Conservation (phyloP, 2,797 vertebrate species). For the Diplodus puntazzo region DNA sequence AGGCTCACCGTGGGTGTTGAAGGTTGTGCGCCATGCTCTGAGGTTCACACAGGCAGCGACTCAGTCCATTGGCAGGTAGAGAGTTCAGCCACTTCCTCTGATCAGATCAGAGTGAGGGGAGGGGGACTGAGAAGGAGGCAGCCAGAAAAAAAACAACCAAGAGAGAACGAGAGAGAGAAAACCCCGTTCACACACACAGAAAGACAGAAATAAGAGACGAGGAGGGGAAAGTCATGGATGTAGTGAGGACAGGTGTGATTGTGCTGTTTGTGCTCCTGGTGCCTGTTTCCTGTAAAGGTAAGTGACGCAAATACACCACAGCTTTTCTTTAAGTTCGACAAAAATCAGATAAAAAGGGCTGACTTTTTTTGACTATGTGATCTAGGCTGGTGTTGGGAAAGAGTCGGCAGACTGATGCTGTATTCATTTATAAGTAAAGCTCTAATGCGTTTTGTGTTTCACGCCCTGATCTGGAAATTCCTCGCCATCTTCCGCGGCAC, state of each 20-base stretch:
- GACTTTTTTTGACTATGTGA: neutral
- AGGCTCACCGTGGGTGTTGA: slow-evolving; percentile 26
- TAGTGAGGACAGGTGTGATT: slow-evolving; percentile 41
- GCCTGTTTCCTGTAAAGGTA: slow-evolving; percentile 59
- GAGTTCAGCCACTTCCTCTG: slow-evolving; percentile 82
- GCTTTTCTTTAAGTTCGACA: neutral
- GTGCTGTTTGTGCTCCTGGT: slow-evolving; percentile 41
- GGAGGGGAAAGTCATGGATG: slow-evolving; percentile 43
- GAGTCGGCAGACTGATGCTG: neutral
- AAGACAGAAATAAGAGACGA: neutral
- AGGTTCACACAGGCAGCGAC: slow-evolving; percentile 22
- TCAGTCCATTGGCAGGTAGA: slow-evolving; percentile 58
- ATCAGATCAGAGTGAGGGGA: slow-evolving; percentile 54
- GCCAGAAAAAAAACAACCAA: slow-evolving; percentile 10
- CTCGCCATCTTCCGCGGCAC: neutral
- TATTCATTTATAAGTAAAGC: neutral
- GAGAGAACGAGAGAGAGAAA: slow-evolving; percentile 4
- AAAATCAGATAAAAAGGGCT: neutral
- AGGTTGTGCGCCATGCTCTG: slow-evolving; percentile 34
- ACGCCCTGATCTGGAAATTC: neutral
- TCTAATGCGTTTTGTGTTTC: neutral
- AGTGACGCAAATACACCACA: slow-evolving; percentile 29
- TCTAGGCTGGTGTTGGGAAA: neutral
- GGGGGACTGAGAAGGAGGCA: slow-evolving; percentile 8
- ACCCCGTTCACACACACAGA: neutral